phyloP scores from a whole-genome alignment of 2,888 invertebrate genomes.

The Ephialtes manifestator region DNA sequence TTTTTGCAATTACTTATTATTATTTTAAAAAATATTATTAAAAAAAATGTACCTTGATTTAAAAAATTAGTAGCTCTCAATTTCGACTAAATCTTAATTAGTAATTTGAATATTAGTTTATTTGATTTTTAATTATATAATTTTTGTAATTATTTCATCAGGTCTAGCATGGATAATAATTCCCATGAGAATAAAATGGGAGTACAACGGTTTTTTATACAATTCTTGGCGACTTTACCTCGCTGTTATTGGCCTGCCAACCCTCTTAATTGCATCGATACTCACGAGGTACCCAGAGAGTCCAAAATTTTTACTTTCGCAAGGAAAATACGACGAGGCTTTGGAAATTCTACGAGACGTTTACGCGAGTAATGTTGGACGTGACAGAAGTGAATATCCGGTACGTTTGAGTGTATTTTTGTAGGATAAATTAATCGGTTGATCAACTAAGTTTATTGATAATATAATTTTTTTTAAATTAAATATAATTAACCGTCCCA shows the following conservation, averaged over 20 bases:
- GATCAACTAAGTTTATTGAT: not conserved
- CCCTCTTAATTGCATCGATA: constrained; percentile 88
- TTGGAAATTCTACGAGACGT: constrained; percentile 88
- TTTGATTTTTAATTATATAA: not conserved
- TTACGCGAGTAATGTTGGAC: constrained; percentile 88
- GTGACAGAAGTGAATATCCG: constrained; percentile 86
- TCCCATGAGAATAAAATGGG: constrained; percentile 85
- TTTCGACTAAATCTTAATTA: not conserved
- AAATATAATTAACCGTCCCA: no score
- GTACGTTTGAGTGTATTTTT: constrained; percentile 79
- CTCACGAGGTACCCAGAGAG: constrained; percentile 91
- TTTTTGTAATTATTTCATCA: constrained; percentile 75
- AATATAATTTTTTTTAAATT: not conserved
- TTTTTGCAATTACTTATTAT: no score
- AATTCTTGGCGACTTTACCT: constrained; percentile 93
- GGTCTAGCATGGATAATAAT: constrained; percentile 91
- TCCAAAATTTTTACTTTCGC: constrained; percentile 91
- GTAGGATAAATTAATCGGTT: not conserved
- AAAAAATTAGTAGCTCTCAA: no score
- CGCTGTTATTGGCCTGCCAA: constrained; percentile 89
- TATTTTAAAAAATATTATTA: no score
- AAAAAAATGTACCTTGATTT: no score
- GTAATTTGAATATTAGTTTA: not conserved
- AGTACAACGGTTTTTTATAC: constrained; percentile 86
- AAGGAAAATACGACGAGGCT: constrained; percentile 88